Evolutionary conservation across 2,797 vertebrate genomes (phyloP).

Genomic region (Oreochromis grahami): DNA sequence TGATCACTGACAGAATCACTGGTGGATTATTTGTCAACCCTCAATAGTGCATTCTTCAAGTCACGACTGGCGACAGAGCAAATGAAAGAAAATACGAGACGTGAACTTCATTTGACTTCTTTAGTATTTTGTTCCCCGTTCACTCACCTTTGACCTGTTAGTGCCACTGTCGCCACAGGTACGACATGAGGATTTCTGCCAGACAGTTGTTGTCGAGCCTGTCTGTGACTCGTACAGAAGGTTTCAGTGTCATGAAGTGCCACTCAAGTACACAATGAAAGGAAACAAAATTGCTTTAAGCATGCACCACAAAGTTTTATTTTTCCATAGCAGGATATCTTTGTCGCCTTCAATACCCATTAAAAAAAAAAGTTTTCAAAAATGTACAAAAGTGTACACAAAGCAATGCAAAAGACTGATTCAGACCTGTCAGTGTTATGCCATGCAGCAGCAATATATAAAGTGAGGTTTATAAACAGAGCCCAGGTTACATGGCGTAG

Average conservation of each 20-base stretch:
- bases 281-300: neutral
- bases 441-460: too few relatives aligned
- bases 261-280: neutral
- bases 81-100: neutral
- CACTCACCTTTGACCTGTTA: neutral
- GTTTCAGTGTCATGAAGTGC: neutral
- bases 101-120: neutral
- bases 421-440: too few relatives aligned
- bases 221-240: too few relatives aligned
- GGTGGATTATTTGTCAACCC: neutral
- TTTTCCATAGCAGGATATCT: accelerated
- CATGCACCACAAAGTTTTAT: accelerated
- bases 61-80: neutral
- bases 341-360: neutral
- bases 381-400: neutral
- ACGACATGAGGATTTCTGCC: neutral
- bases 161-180: neutral
- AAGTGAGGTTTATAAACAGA: neutral
- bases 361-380: neutral
- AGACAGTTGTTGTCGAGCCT: too few relatives aligned
- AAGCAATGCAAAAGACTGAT: neutral
- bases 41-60: neutral
- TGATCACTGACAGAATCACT: neutral
- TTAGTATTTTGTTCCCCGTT: too few relatives aligned
- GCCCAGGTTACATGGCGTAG: neutral